Percentiles rank a stretch among this genome's conserved stretches.
Conservation (phyloP, 2,797 vertebrate genomes). For the Parotocinclus haroldoi region DNA sequence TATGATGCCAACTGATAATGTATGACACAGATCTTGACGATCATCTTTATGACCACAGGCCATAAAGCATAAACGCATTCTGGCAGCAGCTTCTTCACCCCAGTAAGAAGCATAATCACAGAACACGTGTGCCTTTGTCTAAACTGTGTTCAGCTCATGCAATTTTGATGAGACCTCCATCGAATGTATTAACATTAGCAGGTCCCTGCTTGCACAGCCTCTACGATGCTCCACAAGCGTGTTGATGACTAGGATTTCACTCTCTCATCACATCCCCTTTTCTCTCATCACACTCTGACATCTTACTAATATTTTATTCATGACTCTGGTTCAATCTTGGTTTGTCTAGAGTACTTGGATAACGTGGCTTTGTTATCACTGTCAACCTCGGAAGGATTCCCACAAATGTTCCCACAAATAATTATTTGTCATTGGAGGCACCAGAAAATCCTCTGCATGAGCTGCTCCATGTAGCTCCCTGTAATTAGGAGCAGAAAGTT, state of each 20-base stretch:
- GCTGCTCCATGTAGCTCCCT: conserved; percentile 54
- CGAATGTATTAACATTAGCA: conserved; percentile 26
- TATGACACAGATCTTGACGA: no score
- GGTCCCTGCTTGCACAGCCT: conserved; percentile 9
- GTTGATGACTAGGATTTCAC: conserved; percentile 67
- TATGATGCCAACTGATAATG: no score
- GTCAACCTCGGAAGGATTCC: conserved; percentile 44
- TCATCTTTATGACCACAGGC: no score
- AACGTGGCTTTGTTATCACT: conserved; percentile 10
- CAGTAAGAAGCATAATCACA: no score
- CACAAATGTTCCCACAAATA: conserved; percentile 71
- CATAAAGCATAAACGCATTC: no score
- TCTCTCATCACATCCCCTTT: conserved; percentile 63
- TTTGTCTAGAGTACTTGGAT: neutral
- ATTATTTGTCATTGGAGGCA: conserved; percentile 57
- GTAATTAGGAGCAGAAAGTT: conserved; percentile 77
- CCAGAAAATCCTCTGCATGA: conserved; percentile 51
- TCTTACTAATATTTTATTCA: conserved; percentile 68
- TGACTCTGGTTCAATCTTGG: conserved; percentile 19
- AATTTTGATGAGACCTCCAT: conserved; percentile 32
- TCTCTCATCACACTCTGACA: conserved; percentile 5
- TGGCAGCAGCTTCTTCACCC: no score
- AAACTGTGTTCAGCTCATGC: conserved; percentile 17
- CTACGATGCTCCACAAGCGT: conserved; percentile 42
- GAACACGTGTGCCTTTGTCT: no score